Conservation (phyloP, 2,797 vertebrate genomes). For the Macroramphosus scolopax region DNA sequence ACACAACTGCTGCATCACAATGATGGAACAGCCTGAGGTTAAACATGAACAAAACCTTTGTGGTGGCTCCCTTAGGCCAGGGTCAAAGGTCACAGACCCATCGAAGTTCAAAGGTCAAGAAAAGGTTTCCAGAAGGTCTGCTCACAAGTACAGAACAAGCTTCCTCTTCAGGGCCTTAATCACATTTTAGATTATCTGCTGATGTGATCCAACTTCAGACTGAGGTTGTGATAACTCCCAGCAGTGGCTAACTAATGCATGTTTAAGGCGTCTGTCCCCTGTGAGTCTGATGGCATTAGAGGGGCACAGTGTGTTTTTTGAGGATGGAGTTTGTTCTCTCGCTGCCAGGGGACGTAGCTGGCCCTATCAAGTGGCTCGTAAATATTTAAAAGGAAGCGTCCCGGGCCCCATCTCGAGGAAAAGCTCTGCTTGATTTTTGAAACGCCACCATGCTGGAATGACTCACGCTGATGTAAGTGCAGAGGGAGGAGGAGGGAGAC, state of each 20-base stretch:
- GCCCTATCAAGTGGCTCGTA: slow-evolving; percentile 77
- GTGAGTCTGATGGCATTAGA: slow-evolving; percentile 18
- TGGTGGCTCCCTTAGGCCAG: slow-evolving; percentile 12
- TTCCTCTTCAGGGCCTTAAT: too few species aligned
- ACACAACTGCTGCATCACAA: background rate
- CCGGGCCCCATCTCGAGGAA: slow-evolving; percentile 57
- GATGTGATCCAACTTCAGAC: too few species aligned
- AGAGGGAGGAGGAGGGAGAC: slow-evolving; percentile 16
- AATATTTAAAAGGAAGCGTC: slow-evolving; percentile 78
- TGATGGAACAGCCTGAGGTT: slow-evolving; percentile 15
- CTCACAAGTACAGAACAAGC: slow-evolving; percentile 15
- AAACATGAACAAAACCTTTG: slow-evolving; percentile 35
- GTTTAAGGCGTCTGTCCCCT: slow-evolving; percentile 34
- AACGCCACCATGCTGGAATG: slow-evolving; percentile 53
- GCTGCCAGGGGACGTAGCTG: slow-evolving; percentile 54
- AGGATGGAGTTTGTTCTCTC: slow-evolving; percentile 22
- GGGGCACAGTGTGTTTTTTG: slow-evolving; percentile 33
- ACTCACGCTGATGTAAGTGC: slow-evolving; percentile 48
- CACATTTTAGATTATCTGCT: too few species aligned
- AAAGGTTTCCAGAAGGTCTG: slow-evolving; percentile 17
- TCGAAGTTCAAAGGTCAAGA: slow-evolving; percentile 40
- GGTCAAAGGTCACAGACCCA: slow-evolving; percentile 35
- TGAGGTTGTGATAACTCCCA: too few species aligned
- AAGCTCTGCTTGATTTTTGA: slow-evolving; percentile 70
- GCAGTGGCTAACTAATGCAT: too few species aligned